Conservation (phyloP, 2,888 invertebrate species). For the Spodoptera picta region DNA sequence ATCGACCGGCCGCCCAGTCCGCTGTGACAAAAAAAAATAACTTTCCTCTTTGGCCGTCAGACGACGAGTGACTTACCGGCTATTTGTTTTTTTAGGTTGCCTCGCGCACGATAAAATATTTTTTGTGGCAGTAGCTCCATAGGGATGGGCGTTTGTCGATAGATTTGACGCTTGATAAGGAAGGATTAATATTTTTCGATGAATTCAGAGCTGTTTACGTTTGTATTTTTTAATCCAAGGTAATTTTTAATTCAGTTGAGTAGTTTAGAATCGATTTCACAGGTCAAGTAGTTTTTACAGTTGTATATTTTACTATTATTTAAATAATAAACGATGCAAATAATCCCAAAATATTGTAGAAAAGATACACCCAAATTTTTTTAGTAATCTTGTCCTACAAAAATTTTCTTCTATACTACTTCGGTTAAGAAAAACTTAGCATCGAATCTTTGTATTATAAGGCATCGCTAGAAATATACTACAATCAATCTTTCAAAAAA, state of each 20-base stretch:
- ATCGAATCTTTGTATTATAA: constrained; percentile 44
- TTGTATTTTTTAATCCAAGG: no score
- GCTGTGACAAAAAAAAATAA: constrained; percentile 84
- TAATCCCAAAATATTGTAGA: no score
- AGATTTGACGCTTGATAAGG: constrained; percentile 40
- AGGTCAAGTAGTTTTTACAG: no score
- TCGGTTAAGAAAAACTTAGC: constrained; percentile 4
- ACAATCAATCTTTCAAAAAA: constrained; percentile 53
- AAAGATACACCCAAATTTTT: no score
- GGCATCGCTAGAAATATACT: constrained; percentile 49
- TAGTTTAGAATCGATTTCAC: no score
- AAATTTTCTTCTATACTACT: no score
- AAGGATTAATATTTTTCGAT: constrained; percentile 15
- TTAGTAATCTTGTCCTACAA: no score
- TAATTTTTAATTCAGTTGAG: background rate
- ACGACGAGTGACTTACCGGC: constrained; percentile 86
- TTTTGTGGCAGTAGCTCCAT: constrained; percentile 86
- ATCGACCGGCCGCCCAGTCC: constrained; percentile 75
- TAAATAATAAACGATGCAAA: no score
- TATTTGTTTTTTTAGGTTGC: constrained; percentile 87
- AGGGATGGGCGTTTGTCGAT: constrained; percentile 67
- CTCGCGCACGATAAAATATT: constrained; percentile 86
- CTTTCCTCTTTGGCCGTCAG: constrained; percentile 77
- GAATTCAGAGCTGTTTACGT: no score
- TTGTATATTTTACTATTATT: no score